phyloP scores from a whole-genome alignment of 2,113 vertebrate species.

The Procavia capensis region DNA sequence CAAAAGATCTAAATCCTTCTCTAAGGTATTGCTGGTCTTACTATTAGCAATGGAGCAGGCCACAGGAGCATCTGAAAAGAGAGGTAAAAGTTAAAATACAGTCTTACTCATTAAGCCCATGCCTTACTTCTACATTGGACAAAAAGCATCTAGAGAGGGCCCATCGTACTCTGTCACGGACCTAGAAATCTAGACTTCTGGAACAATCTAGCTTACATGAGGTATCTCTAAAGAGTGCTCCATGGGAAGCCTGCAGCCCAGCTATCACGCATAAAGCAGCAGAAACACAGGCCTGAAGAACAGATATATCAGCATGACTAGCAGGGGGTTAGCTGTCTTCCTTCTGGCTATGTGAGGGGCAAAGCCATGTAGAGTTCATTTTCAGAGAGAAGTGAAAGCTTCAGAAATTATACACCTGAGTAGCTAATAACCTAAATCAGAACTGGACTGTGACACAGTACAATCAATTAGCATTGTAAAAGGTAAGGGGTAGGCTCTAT shows the following conservation, averaged over 20 bases:
- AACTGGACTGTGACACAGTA: background rate
- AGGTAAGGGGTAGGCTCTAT: background rate
- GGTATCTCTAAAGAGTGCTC: background rate
- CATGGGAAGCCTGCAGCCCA: background rate
- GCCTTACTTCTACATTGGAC: background rate
- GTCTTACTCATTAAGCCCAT: background rate
- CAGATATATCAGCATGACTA: background rate
- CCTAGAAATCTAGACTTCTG: background rate
- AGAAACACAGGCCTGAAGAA: background rate
- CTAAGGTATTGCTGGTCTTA: slow-evolving; percentile 87
- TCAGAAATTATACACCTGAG: background rate
- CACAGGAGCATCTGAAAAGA: slow-evolving; percentile 88
- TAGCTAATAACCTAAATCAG: background rate
- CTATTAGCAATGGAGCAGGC: slow-evolving; percentile 87
- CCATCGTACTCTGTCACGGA: background rate
- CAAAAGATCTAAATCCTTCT: slow-evolving; percentile 94
- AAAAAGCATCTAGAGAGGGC: background rate
- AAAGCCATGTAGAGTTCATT: background rate
- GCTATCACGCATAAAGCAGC: background rate
- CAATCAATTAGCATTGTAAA: background rate
- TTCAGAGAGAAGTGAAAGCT: slow-evolving; percentile 53
- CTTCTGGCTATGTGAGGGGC: slow-evolving; percentile 8
- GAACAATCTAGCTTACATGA: background rate
- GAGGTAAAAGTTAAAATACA: background rate
- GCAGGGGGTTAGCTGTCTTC: background rate